phyloP scores from a whole-genome alignment of 1,140 invertebrate species.

The Drosophila nasuta region DNA sequence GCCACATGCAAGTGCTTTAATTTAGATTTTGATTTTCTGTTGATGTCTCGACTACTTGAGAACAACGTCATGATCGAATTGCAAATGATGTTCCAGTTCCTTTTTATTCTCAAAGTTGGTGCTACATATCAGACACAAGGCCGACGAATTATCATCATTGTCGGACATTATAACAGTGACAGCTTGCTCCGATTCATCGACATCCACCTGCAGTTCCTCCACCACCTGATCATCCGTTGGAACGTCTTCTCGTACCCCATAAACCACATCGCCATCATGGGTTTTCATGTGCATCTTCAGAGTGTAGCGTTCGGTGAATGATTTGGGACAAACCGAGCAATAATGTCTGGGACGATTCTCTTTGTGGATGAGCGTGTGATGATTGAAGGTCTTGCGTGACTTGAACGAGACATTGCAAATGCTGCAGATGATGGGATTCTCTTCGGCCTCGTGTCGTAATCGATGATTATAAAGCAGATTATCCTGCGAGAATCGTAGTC shows the following conservation, averaged over 20 bases:
- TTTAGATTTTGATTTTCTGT: not conserved
- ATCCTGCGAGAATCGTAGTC: conserved; percentile 74
- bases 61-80: conserved; percentile 77
- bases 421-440: conserved; percentile 79
- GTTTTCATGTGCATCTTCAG: conserved; percentile 83
- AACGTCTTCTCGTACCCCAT: conserved; percentile 63
- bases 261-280: conserved; percentile 69
- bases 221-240: conserved; percentile 70
- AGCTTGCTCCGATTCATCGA: conserved; percentile 73
- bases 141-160: conserved; percentile 62
- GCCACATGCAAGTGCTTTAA: too few relatives aligned
- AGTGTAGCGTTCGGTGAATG: conserved; percentile 81
- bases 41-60: conserved; percentile 49
- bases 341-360: conserved; percentile 77
- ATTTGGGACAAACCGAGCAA: conserved; percentile 74
- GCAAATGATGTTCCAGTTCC: conserved; percentile 70
- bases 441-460: conserved; percentile 77
- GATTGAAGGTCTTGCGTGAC: conserved; percentile 79
- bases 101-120: conserved; percentile 75
- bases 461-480: conserved; percentile 78
- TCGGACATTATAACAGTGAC: conserved; percentile 74
- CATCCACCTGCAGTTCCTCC: conserved; percentile 71
- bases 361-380: conserved; percentile 78
- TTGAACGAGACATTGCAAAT: conserved; percentile 82
- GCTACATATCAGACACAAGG: conserved; percentile 73